phyloP scores from a whole-genome alignment of 2,113 vertebrate species.

The Colistium nudipinnis region DNA sequence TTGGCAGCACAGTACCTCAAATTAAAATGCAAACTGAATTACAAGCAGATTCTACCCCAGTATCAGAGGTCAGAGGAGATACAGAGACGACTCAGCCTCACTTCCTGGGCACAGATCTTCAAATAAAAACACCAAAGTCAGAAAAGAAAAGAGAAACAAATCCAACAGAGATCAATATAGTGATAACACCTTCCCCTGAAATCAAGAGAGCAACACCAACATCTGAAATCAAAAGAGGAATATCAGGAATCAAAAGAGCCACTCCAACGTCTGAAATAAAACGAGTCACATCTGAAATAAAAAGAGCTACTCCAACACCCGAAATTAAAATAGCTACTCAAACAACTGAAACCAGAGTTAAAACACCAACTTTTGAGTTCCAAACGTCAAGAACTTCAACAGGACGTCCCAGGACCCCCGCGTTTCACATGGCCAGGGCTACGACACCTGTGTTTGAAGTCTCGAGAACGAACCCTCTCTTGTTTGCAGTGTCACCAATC shows the following conservation, averaged over 20 bases:
- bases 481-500: constrained; percentile 79
- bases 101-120: constrained; percentile 26
- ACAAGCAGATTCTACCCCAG: constrained; percentile 40
- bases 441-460: constrained; percentile 76
- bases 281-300: constrained; percentile 36
- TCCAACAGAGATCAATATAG: constrained; percentile 29
- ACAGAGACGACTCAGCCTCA: not conserved
- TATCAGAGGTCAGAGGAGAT: constrained; percentile 46
- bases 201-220: constrained; percentile 39
- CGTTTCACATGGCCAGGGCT: constrained; percentile 55
- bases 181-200: constrained; percentile 49
- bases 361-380: constrained; percentile 70
- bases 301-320: not conserved
- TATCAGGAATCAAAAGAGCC: constrained; percentile 28
- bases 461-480: constrained; percentile 79
- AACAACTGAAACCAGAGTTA: constrained; percentile 37
- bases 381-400: constrained; percentile 47
- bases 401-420: constrained; percentile 75
- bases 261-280: constrained; percentile 55
- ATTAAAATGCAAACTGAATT: constrained; percentile 61
- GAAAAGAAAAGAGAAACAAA: constrained; percentile 44
- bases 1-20: constrained; percentile 60
- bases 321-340: constrained; percentile 11
- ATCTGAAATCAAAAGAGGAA: constrained; percentile 36
- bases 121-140: constrained; percentile 48